A percentile compares a stretch with the other conserved stretches of the same genome.
These are phyloP conservation scores for Brachypodius melanocephalos DNA, from an alignment of 2,113 vertebrate genomes.

Conservation along the genomic window DNA sequence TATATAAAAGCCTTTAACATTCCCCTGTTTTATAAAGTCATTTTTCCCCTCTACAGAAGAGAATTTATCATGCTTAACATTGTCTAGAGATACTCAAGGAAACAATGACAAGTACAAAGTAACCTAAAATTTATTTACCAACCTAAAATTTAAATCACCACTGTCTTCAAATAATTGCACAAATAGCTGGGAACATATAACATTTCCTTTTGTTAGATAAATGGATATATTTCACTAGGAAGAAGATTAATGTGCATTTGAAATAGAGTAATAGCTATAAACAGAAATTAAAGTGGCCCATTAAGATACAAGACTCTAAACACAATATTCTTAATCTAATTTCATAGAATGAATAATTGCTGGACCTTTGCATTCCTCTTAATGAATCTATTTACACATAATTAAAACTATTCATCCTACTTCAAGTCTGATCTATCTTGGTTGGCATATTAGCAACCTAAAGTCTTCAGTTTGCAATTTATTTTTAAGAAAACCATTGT, in stretches of 20 bases:
- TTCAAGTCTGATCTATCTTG: conserved; percentile 25
- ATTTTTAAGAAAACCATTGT: background rate
- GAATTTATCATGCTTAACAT: background rate
- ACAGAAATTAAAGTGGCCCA: conserved; percentile 39
- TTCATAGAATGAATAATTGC: conserved; percentile 30
- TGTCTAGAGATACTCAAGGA: background rate
- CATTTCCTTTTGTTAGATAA: background rate
- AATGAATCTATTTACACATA: conserved; percentile 50
- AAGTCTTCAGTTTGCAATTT: background rate
- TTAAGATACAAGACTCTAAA: conserved; percentile 35
- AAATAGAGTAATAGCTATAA: conserved; percentile 35
- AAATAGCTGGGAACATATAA: background rate
- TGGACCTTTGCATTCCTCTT: conserved; percentile 38
- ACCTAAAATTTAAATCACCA: background rate
- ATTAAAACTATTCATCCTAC: conserved; percentile 53
- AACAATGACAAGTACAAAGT: background rate
- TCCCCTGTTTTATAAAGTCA: background rate
- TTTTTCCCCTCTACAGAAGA: background rate
- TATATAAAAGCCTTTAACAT: background rate
- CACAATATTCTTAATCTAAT: conserved; percentile 50
- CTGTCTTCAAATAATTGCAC: background rate
- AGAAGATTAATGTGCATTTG: conserved; percentile 24
- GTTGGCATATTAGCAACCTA: background rate
- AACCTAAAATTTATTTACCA: background rate
- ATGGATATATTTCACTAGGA: conserved; percentile 19